phyloP scores from a whole-genome alignment of 64 coral and sea anemone species.

The Exaiptasia diaphana region DNA sequence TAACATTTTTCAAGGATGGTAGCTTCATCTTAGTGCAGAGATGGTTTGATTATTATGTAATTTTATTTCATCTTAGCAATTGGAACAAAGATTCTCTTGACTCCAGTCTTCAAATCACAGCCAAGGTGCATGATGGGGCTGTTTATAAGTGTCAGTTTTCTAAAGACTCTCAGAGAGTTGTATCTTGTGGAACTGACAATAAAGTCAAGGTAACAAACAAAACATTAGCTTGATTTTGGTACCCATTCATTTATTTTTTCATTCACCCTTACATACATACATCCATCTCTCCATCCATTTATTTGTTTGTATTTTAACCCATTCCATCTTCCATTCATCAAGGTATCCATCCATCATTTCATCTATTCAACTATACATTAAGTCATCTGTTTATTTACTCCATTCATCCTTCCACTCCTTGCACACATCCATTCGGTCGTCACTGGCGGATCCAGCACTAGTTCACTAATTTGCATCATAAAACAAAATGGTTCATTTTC shows the following conservation, averaged over 20 bases:
- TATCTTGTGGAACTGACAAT: constrained; percentile 81
- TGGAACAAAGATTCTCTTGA: constrained; percentile 40
- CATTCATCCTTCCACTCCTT: too few species aligned
- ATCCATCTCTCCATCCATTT: too few species aligned
- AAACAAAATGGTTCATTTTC: too few species aligned
- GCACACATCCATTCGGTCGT: too few species aligned
- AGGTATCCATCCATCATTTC: too few species aligned
- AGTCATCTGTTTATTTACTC: too few species aligned
- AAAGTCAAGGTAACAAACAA: constrained; percentile 67
- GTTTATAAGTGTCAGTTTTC: constrained; percentile 75
- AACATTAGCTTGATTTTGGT: background rate
- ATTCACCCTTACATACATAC: background rate
- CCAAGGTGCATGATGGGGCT: constrained; percentile 76
- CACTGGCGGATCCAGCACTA: too few species aligned
- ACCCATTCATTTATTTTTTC: too few species aligned
- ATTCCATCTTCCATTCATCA: too few species aligned
- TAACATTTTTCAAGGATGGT: background rate
- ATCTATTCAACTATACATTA: too few species aligned
- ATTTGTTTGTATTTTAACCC: too few species aligned
- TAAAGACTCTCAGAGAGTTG: constrained; percentile 66
- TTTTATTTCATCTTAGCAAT: constrained; percentile 47
- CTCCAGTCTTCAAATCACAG: constrained; percentile 62
- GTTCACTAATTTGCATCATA: too few species aligned
- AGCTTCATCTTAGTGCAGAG: background rate
- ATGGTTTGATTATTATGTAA: background rate